Evolutionary conservation across 2,888 invertebrate genomes (phyloP), one percentile per base, ranked within the genome.

Genomic region (Drosophila neutralis): DNA sequence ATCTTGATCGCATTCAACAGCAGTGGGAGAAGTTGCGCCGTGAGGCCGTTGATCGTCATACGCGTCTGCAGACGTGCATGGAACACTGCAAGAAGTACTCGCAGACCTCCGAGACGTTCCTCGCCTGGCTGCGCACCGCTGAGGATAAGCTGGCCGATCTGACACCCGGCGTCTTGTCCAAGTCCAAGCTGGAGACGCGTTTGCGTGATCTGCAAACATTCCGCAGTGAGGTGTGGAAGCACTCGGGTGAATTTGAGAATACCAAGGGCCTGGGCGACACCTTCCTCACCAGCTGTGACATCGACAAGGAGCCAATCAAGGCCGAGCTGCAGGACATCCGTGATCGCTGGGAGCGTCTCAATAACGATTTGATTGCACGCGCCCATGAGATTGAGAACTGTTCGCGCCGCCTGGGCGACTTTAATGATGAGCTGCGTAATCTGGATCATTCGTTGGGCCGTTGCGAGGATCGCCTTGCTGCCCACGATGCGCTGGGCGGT

Each of bases 1-100:
- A 98, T 89, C 93, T 99, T 62, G 98, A 98, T 89, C 96, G 96
- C 87, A 97, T 99, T 87, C 97, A 97, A 92, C 95, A 96, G 35
- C 96, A 97, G 79, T 99, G 98, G 98, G 98, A 98, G 87, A 97
- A 97, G 88, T 94, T 99, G 62, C 96, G 98, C 83, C 96, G 97
- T 75, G 97, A 97, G 91, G 96, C 97, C 0, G 95, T 97, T 49
- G 98, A 98, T 85, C 94, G 98, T 53, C 96, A 98, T 90, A 97
- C 97, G 0, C 94, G 97, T 78, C 94, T 98, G 52, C 97, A 98
- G 92, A 97, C 97, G 1, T 97, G 98, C 92, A 96, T 96, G 95
- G 98, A 98, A 92, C 98, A 97, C 92, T 98, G 97, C 93, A 96
- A 96, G 82, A 98, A 98, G 91, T 98, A 97, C 94, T 96, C 97